Evolutionary conservation across 2,888 invertebrate genomes (phyloP), one percentile per base, ranked within the genome.

Genomic region (Cactoblastis cactorum): DNA sequence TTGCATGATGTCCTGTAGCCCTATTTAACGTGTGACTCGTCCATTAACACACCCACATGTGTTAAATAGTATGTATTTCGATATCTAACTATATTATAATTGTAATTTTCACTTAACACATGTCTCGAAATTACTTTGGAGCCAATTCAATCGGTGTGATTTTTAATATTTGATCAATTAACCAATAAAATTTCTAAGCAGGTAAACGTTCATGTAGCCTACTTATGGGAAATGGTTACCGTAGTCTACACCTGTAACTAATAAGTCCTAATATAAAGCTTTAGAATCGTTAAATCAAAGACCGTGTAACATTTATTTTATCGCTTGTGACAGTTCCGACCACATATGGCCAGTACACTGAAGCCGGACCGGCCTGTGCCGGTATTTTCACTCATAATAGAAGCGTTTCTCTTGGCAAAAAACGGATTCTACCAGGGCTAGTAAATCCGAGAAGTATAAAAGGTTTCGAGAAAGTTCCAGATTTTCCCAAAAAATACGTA

Each of bases 341-440:
- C 49, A 22, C 19, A 41, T 19, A 49, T 49, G 49, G 49, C 18
- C 41, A 49, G 49, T 14, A 32, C 33, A 39, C 49, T 32, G 39
- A 2, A 41, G 18, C 49, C 19, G 18, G 49, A 49, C 49, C 33
- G 33, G 41, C 9, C n/a, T 50, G 52, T 50, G 43, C 53, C 19
- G 37, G 55, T 50, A 54, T 54, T 58, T 58, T 56, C 58, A 49
- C 50, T 52, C 53, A 50, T 56, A 58, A 56, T 56, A 56, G 55
- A 54, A 49, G 53, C 55, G 55, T 58, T 58, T 58, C 56, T 54
- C 55, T 53, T 45, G 14, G 47, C 49, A 58, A 58, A 58, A 58
- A 58, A 52, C 51, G 6, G 3, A 22, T 22, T 4, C 22, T 4
- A 6, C 22, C 22, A 22, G 22, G 22, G 22, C 22, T 6, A 6